A percentile compares a stretch with the other conserved stretches of the same genome.
These are phyloP conservation scores for Cephus spinipes DNA, from an alignment of 2,888 invertebrate genomes.

Conservation along the genomic window DNA sequence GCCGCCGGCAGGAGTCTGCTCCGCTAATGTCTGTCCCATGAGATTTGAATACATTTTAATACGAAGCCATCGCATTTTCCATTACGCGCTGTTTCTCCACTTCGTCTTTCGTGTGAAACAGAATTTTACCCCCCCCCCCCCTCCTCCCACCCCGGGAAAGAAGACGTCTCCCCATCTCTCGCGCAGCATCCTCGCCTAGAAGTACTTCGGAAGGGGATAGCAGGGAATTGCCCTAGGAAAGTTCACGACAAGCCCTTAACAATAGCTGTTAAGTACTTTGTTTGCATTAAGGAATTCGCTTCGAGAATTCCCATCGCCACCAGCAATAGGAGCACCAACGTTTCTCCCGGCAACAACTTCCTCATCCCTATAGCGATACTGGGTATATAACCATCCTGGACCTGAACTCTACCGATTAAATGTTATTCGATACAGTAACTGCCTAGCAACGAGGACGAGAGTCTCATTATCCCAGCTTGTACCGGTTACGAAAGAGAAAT, in stretches of 20 bases:
- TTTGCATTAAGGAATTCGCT: constrained; percentile 51
- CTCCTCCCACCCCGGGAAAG: fast-evolving
- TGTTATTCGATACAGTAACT: background rate
- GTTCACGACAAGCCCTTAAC: constrained; percentile 31
- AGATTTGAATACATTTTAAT: constrained; percentile 8
- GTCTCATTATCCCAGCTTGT: background rate
- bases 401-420: background rate
- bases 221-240: background rate
- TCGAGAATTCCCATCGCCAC: constrained; percentile 22
- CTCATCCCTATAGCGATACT: background rate
- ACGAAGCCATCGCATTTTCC: constrained; percentile 3
- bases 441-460: background rate
- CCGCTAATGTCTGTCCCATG: background rate
- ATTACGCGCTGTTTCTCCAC: background rate
- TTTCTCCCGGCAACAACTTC: background rate
- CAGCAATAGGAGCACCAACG: background rate
- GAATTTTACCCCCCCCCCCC: background rate
- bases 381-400: background rate
- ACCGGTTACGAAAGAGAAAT: background rate
- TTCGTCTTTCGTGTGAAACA: background rate
- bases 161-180: background rate
- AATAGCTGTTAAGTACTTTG: constrained; percentile 54
- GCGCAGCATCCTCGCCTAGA: background rate
- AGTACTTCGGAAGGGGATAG: background rate
- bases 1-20: background rate